A percentile compares a stretch with the other conserved stretches of the same genome.
Evolutionary conservation across 2,888 invertebrate genomes (phyloP).

Genomic region (Amitus sp.): DNA sequence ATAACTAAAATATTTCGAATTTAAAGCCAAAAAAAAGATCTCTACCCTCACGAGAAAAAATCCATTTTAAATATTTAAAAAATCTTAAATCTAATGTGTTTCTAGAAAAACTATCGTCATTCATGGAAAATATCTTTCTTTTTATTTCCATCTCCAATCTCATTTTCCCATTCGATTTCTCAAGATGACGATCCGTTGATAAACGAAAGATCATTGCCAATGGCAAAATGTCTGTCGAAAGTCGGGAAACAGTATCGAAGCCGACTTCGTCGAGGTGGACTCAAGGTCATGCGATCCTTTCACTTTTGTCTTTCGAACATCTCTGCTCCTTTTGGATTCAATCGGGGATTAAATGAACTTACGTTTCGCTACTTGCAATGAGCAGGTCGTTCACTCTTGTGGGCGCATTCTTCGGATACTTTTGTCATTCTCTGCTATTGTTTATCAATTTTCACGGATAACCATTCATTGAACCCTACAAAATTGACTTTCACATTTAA

Average conservation of each 20-base stretch:
- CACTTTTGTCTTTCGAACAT: conserved; percentile 59
- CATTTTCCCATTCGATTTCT: neutral
- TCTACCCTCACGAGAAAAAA: too few species aligned
- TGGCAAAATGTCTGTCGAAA: conserved; percentile 6
- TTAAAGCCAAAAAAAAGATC: too few species aligned
- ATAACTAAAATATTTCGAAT: too few species aligned
- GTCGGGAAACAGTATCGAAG: neutral
- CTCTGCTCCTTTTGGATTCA: conserved; percentile 42
- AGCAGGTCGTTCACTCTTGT: conserved; percentile 54
- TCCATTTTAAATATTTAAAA: too few species aligned
- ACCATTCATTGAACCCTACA: conserved; percentile 6
- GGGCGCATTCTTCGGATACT: conserved; percentile 19
- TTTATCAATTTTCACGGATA: neutral
- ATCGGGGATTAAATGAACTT: conserved; percentile 52
- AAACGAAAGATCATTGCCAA: conserved; percentile 12
- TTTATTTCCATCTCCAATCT: too few species aligned
- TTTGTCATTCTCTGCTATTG: conserved; percentile 11
- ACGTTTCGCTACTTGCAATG: conserved; percentile 56
- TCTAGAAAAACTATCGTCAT: too few species aligned
- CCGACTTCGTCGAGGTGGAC: conserved; percentile 9
- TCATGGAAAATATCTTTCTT: too few species aligned
- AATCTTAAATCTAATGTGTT: too few species aligned
- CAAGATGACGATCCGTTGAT: neutral
- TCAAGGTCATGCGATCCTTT: conserved; percentile 62
- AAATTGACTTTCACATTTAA: too few species aligned